Percentiles rank a stretch among this genome's conserved stretches.
Evolutionary conservation across 2,888 invertebrate species (phyloP).

Genomic region (Lumbricus terrestris): DNA sequence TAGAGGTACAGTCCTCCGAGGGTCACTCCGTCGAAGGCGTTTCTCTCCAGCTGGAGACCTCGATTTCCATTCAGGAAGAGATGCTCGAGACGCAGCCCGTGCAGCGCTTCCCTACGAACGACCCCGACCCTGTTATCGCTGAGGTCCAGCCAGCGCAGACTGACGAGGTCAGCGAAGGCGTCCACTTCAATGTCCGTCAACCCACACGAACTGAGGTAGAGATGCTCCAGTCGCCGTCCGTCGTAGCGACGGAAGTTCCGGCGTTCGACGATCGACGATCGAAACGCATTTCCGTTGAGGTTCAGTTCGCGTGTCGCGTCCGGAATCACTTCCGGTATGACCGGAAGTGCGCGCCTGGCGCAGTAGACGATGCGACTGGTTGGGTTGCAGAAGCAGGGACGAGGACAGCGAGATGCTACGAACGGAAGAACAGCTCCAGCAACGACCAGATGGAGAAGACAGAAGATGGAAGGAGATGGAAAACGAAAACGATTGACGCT

Average conservation of each 20-base stretch:
- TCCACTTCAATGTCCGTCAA: constrained; percentile 51
- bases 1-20: constrained; percentile 55
- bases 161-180: constrained; percentile 52
- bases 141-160: constrained; percentile 54
- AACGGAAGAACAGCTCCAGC: background rate
- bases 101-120: constrained; percentile 45
- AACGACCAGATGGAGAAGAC: background rate
- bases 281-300: constrained; percentile 53
- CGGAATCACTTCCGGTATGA: constrained; percentile 52
- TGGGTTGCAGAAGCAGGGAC: constrained; percentile 53
- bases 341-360: constrained; percentile 46
- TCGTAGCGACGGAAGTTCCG: constrained; percentile 51
- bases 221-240: constrained; percentile 46
- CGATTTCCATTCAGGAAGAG: constrained; percentile 56
- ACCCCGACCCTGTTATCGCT: constrained; percentile 52
- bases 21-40: constrained; percentile 51
- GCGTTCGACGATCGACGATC: constrained; percentile 44
- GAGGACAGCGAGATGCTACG: constrained; percentile 44
- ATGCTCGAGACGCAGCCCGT: constrained; percentile 52
- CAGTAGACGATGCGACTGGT: constrained; percentile 53
- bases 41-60: constrained; percentile 46
- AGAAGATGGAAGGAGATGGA: background rate
- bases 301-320: constrained; percentile 52
- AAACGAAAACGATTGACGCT: background rate
- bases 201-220: constrained; percentile 54